Evolutionary conservation across 2,888 invertebrate genomes (phyloP).

Genomic region (Chrysotoxum bicinctum): DNA sequence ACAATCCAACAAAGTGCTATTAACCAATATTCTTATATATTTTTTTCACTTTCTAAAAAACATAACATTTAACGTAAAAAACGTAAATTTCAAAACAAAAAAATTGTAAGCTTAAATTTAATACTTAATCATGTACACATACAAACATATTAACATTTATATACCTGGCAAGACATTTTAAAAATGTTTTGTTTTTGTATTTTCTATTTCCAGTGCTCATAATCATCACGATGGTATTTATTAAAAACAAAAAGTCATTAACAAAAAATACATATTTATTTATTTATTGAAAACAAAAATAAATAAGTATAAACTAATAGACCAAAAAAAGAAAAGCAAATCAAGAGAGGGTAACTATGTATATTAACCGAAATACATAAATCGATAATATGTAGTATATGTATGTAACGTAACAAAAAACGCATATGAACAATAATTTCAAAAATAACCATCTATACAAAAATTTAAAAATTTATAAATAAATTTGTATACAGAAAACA

Average conservation of each 20-base stretch:
- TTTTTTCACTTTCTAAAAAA: conserved; percentile 50
- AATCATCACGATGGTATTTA: conserved; percentile 58
- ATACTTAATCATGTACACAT: conserved; percentile 48
- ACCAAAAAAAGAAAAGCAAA: conserved; percentile 54
- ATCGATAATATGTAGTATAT: conserved; percentile 6
- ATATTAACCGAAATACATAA: conserved; percentile 42
- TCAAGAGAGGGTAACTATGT: conserved; percentile 45
- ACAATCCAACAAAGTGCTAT: conserved; percentile 69
- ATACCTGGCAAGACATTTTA: conserved; percentile 45
- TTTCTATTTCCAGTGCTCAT: conserved; percentile 59
- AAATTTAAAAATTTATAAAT: conserved; percentile 15
- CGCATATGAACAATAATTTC: conserved; percentile 46
- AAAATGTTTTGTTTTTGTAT: conserved; percentile 57
- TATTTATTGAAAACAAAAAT: conserved; percentile 20
- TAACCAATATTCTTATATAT: conserved; percentile 59
- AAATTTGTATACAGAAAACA: conserved; percentile 51
- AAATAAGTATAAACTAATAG: conserved; percentile 55
- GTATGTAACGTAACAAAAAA: conserved; percentile 17
- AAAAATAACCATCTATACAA: conserved; percentile 43
- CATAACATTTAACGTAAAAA: conserved; percentile 10
- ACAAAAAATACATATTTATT: conserved; percentile 36
- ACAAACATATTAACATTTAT: conserved; percentile 30
- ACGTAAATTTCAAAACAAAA: conserved; percentile 9
- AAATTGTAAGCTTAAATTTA: conserved; percentile 55
- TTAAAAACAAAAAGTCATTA: neutral